These are phyloP conservation scores for Macrobrachium rosenbergii DNA, from an alignment of 1,140 invertebrate species.

Conservation along the genomic window DNA sequence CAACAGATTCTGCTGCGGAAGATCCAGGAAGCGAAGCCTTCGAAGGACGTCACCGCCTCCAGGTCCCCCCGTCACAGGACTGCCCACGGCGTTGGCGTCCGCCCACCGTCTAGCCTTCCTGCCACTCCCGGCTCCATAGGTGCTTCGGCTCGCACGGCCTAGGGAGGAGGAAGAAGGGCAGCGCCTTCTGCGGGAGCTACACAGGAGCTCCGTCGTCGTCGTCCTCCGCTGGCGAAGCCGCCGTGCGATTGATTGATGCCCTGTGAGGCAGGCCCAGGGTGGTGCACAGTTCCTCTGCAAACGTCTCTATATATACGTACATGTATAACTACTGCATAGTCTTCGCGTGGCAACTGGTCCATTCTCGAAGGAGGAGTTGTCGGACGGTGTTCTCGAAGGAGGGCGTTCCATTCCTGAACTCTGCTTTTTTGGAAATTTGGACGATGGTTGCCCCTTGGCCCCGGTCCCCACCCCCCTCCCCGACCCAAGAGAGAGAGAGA, in stretches of 20 bases:
- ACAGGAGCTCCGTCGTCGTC: conserved; percentile 58
- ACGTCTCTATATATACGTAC: no score
- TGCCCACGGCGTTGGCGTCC: conserved; percentile 44
- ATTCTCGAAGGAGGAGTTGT: no score
- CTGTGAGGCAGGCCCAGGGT: neutral
- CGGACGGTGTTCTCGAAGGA: no score
- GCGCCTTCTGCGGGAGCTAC: conserved; percentile 33
- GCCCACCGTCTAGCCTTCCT: conserved; percentile 48
- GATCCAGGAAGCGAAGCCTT: conserved; percentile 64
- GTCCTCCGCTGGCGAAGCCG: neutral
- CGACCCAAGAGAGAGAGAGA: no score
- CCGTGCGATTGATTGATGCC: neutral
- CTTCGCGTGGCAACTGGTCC: no score
- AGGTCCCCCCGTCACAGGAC: conserved; percentile 26
- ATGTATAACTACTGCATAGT: no score
- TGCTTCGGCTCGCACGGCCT: conserved; percentile 50
- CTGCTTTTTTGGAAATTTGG: no score
- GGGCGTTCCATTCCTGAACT: no score
- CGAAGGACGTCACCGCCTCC: conserved; percentile 51
- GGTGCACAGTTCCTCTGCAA: no score
- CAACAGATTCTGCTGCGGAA: conserved; percentile 59
- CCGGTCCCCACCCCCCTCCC: no score
- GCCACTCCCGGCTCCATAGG: conserved; percentile 51
- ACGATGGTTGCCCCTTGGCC: no score
- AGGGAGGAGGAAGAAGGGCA: conserved; percentile 35